Conservation (phyloP, 2,113 vertebrate species). For the Mola mola region DNA sequence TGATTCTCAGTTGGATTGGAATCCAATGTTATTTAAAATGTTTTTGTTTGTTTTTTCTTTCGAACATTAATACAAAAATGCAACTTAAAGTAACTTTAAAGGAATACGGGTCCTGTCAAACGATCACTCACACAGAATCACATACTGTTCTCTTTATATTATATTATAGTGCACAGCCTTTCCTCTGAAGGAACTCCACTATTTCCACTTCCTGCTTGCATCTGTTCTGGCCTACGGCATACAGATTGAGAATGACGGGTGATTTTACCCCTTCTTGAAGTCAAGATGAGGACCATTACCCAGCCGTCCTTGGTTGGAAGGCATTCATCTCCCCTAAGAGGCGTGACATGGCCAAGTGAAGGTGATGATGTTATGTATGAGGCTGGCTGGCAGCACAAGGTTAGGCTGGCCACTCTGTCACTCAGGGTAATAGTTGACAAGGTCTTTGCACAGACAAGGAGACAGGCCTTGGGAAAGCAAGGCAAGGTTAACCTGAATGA, state of each 20-base stretch:
- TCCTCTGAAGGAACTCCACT: constrained; percentile 5
- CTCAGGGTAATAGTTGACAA: constrained; percentile 47
- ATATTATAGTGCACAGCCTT: neutral
- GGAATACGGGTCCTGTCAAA: too few species aligned
- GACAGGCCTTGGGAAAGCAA: constrained; percentile 56
- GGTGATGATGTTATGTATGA: constrained; percentile 81
- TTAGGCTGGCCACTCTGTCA: constrained; percentile 68
- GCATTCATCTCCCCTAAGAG: constrained; percentile 72
- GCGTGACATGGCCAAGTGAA: constrained; percentile 73
- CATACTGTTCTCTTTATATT: too few species aligned
- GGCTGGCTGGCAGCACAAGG: constrained; percentile 73
- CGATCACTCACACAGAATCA: too few species aligned
- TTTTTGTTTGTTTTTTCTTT: too few species aligned
- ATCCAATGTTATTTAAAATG: too few species aligned
- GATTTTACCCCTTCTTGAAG: constrained; percentile 49
- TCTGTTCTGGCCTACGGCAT: constrained; percentile 11
- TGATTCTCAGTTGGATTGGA: too few species aligned
- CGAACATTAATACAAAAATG: too few species aligned
- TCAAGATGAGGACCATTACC: constrained; percentile 70
- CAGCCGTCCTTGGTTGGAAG: constrained; percentile 74
- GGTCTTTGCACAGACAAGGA: constrained; percentile 39
- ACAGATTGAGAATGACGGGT: constrained; percentile 54
- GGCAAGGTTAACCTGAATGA: constrained; percentile 64
- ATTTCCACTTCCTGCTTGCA: constrained; percentile 19
- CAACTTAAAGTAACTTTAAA: too few species aligned